Conservation (phyloP, 2,113 vertebrate species). For the Talpa occidentalis region DNA sequence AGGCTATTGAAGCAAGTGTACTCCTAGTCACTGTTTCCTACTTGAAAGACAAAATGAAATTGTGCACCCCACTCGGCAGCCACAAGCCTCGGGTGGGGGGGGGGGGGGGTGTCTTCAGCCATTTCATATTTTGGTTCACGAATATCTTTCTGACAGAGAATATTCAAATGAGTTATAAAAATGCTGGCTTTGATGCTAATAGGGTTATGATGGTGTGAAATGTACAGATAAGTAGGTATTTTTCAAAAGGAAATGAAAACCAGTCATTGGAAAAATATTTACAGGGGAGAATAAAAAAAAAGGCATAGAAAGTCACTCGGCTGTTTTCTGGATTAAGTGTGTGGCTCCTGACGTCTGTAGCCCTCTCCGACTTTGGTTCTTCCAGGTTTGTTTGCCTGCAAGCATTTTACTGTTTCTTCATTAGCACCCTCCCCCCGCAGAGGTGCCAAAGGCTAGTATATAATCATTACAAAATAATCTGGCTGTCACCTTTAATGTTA, state of each 20-base stretch:
- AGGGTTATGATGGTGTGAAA: background rate
- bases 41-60: constrained; percentile 51
- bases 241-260: constrained; percentile 29
- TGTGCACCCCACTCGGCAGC: background rate
- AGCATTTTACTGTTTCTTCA: constrained; percentile 13
- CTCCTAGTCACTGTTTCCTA: background rate
- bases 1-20: background rate
- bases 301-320: background rate
- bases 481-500: background rate
- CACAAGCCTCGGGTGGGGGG: background rate
- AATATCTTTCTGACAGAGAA: background rate
- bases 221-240: background rate
- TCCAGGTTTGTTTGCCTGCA: background rate
- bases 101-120: background rate
- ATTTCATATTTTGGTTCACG: constrained; percentile 35
- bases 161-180: constrained; percentile 44
- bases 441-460: background rate
- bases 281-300: background rate
- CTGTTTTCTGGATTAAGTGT: constrained; percentile 45
- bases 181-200: background rate
- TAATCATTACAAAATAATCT: background rate
- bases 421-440: background rate
- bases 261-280: background rate
- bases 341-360: background rate
- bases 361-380: background rate